Percentiles rank a stretch among this genome's conserved stretches.
Conservation (phyloP, 1,140 invertebrate genomes). For the Aphelinus certus region DNA sequence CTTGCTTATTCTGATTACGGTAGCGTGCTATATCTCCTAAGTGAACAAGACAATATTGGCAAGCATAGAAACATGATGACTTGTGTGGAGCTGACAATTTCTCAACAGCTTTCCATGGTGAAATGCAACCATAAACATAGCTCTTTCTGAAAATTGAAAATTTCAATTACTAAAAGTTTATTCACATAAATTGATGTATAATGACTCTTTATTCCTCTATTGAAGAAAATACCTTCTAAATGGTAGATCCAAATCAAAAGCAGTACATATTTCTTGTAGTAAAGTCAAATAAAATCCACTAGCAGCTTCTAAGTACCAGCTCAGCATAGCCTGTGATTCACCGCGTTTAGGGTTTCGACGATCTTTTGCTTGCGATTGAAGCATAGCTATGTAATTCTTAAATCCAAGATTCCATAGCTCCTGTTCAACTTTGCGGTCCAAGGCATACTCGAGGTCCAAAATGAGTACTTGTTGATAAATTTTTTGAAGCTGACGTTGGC, state of each 20-base stretch:
- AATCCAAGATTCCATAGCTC: conserved; percentile 90
- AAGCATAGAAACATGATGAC: conserved; percentile 82
- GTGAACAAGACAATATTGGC: conserved; percentile 88
- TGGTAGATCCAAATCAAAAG: conserved; percentile 83
- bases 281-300: conserved; percentile 86
- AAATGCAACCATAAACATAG: conserved; percentile 64
- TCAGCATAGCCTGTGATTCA: conserved; percentile 79
- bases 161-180: neutral
- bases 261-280: conserved; percentile 82
- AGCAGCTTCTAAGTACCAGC: conserved; percentile 82
- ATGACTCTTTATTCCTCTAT: neutral
- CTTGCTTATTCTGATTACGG: conserved; percentile 80
- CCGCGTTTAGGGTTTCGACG: conserved; percentile 79
- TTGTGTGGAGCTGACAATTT: conserved; percentile 70
- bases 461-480: conserved; percentile 85
- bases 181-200: neutral
- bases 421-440: conserved; percentile 89
- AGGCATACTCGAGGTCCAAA: conserved; percentile 85
- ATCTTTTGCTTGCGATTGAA: conserved; percentile 81
- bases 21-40: conserved; percentile 88
- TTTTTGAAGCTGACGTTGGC: conserved; percentile 75
- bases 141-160: conserved; percentile 53
- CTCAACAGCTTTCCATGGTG: conserved; percentile 61
- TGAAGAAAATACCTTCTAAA: conserved; percentile 69
- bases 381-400: conserved; percentile 84